Conservation (phyloP, 2,888 invertebrate genomes). For the Poecilus cupreus region DNA sequence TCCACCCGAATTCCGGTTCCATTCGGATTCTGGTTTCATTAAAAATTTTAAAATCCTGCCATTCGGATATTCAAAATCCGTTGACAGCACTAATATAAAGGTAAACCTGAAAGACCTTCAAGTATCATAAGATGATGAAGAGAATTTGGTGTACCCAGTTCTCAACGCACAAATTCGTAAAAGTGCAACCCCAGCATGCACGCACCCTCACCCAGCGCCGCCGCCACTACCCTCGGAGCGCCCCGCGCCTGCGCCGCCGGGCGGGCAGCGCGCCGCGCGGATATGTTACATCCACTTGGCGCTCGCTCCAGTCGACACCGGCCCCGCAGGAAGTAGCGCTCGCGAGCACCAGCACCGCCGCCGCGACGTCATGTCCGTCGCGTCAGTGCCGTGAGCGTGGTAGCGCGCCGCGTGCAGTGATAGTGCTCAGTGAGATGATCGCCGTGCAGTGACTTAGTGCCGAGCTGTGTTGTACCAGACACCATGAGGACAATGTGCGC, state of each 20-base stretch:
- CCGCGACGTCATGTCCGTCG: not conserved
- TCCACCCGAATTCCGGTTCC: too few relatives aligned
- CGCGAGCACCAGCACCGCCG: not conserved
- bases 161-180: not conserved
- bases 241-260: not conserved
- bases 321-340: not conserved
- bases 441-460: slow-evolving; percentile 23
- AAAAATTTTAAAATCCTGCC: too few relatives aligned
- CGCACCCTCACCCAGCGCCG: not conserved
- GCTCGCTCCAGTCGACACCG: slow-evolving; percentile 44
- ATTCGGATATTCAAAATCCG: too few relatives aligned
- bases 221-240: not conserved
- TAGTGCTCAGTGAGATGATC: not conserved
- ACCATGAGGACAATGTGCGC: slow-evolving; percentile 36
- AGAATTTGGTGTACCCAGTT: not conserved
- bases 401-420: slow-evolving; percentile 17
- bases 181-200: not conserved
- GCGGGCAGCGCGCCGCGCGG: not conserved
- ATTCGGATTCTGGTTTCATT: too few relatives aligned
- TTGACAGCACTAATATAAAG: too few relatives aligned
- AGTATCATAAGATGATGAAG: too few relatives aligned
- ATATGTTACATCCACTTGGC: slow-evolving; percentile 51
- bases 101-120: too few relatives aligned
- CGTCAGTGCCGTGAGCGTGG: too few relatives aligned
- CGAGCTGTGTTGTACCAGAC: too few relatives aligned